A percentile compares a stretch with the other conserved stretches of the same genome.
Conservation (phyloP, 2,888 invertebrate species). For the Cheilosia pagana region DNA sequence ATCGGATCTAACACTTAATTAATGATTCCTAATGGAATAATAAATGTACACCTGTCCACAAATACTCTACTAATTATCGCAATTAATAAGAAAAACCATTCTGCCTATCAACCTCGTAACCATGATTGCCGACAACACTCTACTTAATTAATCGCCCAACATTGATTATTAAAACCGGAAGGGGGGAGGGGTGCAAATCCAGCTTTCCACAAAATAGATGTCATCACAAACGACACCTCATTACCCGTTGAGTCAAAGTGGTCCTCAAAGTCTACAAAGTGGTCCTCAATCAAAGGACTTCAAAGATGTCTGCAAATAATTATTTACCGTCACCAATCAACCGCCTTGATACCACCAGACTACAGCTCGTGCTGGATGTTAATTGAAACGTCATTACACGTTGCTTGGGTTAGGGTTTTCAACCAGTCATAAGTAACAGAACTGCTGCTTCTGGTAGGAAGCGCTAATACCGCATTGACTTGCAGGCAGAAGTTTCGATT, state of each 20-base stretch:
- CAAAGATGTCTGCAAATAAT: no score
- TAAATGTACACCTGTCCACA: constrained; percentile 8
- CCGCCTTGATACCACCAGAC: no score
- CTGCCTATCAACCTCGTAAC: neutral
- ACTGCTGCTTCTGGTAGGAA: no score
- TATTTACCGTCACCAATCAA: no score
- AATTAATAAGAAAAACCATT: constrained; percentile 16
- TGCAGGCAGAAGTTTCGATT: no score
- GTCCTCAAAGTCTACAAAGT: neutral
- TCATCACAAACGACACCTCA: constrained; percentile 23
- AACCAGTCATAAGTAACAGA: no score
- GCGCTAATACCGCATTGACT: no score
- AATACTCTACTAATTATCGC: constrained; percentile 12
- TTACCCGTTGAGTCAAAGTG: neutral
- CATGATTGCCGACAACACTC: neutral
- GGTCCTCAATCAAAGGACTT: neutral
- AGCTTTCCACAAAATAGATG: neutral
- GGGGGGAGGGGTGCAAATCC: neutral
- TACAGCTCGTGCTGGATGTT: no score
- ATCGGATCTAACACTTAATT: constrained; percentile 11
- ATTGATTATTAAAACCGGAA: neutral
- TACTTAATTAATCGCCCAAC: neutral
- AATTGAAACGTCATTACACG: no score
- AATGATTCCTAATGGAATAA: constrained; percentile 31
- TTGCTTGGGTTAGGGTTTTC: no score